Evolutionary conservation across 2,888 invertebrate species (phyloP), one percentile per base, ranked within the genome.

Genomic region (Andrena minutula): DNA sequence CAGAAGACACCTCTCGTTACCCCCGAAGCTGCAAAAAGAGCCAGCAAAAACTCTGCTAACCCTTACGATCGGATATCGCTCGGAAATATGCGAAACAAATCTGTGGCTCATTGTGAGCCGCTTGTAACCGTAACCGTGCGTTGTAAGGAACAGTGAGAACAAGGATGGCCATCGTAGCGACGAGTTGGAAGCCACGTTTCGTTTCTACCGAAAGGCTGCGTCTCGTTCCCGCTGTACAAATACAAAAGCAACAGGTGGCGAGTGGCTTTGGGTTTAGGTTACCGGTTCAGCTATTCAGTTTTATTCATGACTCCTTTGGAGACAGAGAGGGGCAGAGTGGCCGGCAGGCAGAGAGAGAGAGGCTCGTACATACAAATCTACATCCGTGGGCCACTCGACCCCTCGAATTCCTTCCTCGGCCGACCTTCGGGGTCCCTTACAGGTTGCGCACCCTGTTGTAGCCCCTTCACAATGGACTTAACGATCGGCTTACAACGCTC

Each of bases 211-310:
- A 78, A 77, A 77, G 41, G 76, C 64, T 69, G 66, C 76, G 64
- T 53, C 73, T 61, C 73, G 79, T 70, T 72, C 71, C 51, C 79
- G 70, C 74, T 84, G 74, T 86, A 87, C 74, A 84, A 84, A 88
- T 73, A 88, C 88, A 86, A 86, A 90, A 85, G 86, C 88, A 88
- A 89, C 90, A 90, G 90, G 89, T 89, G 89, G 89, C 84, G 84
- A 86, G 85, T 86, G 86, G 85, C 88, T 86, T 86, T 80, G 76
- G 82, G 83, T 83, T 88, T 88, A 79, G 86, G 85, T 89, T 86
- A 90, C 87, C 85, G 84, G 86, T 81, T 85, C 86, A 82, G 85
- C 85, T 88, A 88, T 89, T 89, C 87, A 86, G 79, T 88, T 90
- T 90, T 90, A 90, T 90, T 90, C 90, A 90, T 88, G 90, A 90